These are phyloP conservation scores for Thymelicus sylvestris DNA, from an alignment of 2,888 invertebrate genomes.

Conservation along the genomic window DNA sequence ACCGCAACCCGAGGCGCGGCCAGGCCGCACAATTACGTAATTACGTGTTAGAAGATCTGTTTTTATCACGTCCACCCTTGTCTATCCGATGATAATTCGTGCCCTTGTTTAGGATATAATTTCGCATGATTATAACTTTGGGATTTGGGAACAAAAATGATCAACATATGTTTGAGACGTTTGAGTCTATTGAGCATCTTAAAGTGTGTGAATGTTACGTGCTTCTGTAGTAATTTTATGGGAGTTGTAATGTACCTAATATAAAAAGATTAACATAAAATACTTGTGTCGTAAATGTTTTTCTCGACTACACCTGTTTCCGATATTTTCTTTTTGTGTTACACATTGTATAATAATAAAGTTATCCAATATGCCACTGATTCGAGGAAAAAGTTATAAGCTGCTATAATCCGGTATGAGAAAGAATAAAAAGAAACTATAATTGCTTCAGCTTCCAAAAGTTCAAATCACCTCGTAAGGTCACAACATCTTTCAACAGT, in stretches of 20 bases:
- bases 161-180: slow-evolving; percentile 28
- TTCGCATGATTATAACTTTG: slow-evolving; percentile 62
- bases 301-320: too few species aligned
- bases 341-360: too few species aligned
- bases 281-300: too few species aligned
- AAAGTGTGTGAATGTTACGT: neutral
- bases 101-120: slow-evolving; percentile 78
- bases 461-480: slow-evolving; percentile 15
- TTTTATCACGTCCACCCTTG: slow-evolving; percentile 85
- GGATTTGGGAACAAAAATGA: slow-evolving; percentile 38
- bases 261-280: neutral
- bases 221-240: neutral
- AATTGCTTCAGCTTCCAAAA: slow-evolving; percentile 25
- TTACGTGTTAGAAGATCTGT: slow-evolving; percentile 84
- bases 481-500: slow-evolving; percentile 42
- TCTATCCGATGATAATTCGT: slow-evolving; percentile 81
- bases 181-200: slow-evolving; percentile 2
- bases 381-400: too few species aligned
- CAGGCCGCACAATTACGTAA: slow-evolving; percentile 82
- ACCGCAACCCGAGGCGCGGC: slow-evolving; percentile 73
- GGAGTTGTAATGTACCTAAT: slow-evolving; percentile 1
- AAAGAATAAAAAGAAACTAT: slow-evolving; percentile 17
- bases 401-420: neutral
- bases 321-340: too few species aligned
- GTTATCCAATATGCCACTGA: slow-evolving; percentile 5